These are phyloP conservation scores for Aurelia aurita complex sp. Pacific DNA, from an alignment of 30 jellyfish, hydroid and myxozoan genomes.

Conservation along the genomic window DNA sequence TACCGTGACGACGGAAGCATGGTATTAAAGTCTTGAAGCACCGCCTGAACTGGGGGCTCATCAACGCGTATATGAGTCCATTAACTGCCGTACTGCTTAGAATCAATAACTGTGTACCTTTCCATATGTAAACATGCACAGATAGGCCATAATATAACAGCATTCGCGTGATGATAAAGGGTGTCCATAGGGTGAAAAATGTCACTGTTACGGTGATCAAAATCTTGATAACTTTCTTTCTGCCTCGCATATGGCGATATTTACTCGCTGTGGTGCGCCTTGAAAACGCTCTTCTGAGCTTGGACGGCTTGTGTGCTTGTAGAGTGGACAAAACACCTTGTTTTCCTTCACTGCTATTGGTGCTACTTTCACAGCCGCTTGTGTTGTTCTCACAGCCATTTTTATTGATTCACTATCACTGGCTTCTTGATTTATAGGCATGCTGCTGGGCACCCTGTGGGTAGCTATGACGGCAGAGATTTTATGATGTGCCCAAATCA, in stretches of 20 bases:
- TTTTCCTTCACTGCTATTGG: constrained; percentile 10
- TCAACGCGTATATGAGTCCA: constrained; percentile 82
- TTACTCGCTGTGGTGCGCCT: constrained; percentile 33
- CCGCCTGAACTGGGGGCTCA: constrained; percentile 84
- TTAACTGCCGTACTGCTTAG: constrained; percentile 88
- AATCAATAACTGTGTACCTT: constrained; percentile 74
- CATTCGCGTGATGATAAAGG: constrained; percentile 81
- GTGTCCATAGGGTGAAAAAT: constrained; percentile 90
- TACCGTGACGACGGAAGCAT: constrained; percentile 33
- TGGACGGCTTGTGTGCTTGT: constrained; percentile 1
- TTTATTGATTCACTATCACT: constrained; percentile 28
- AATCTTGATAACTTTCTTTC: constrained; percentile 69
- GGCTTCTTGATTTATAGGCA: constrained; percentile 1
- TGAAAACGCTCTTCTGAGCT: constrained; percentile 13
- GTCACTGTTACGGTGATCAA: constrained; percentile 76
- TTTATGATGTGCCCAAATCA: constrained; percentile 83
- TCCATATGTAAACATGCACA: constrained; percentile 76
- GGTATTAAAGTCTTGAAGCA: constrained; percentile 73
- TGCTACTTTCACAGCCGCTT: not conserved
- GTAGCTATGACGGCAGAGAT: constrained; percentile 63
- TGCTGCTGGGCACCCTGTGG: constrained; percentile 49
- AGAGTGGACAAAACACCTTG: not conserved
- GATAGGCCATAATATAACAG: constrained; percentile 58
- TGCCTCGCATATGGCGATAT: constrained; percentile 44
- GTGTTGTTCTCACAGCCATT: constrained; percentile 1